Percentiles rank a stretch among this genome's conserved stretches.
Evolutionary conservation across 1,140 invertebrate genomes (phyloP).

Genomic region (Gonioctena quinquepunctata): DNA sequence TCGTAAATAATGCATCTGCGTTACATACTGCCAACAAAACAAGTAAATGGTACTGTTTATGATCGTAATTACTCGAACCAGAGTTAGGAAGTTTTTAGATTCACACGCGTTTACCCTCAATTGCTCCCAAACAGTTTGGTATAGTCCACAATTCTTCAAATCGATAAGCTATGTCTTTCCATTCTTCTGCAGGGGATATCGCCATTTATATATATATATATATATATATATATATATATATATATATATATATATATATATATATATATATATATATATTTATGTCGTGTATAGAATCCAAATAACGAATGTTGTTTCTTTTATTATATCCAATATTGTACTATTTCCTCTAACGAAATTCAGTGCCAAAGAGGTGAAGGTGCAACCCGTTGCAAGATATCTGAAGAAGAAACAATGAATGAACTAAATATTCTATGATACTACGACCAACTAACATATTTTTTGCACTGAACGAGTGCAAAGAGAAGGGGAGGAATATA

Average conservation of each 20-base stretch:
- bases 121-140: conserved; percentile 12
- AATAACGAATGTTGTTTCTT: conserved; percentile 12
- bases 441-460: background rate
- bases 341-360: conserved; percentile 19
- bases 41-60: background rate
- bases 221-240: too few relatives aligned
- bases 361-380: background rate
- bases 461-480: background rate
- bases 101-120: background rate
- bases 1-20: background rate
- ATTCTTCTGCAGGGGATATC: too few relatives aligned
- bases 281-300: too few relatives aligned
- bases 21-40: background rate
- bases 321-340: conserved; percentile 10
- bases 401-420: background rate
- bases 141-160: conserved; percentile 20
- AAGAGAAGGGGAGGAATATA: background rate
- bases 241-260: too few relatives aligned
- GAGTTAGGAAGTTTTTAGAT: background rate
- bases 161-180: conserved; percentile 16
- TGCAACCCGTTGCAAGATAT: background rate
- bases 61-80: background rate
- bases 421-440: too few relatives aligned
- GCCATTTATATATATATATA: background rate
- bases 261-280: too few relatives aligned